A percentile compares a stretch with the other conserved stretches of the same genome.
These are phyloP conservation scores for Pygocentrus nattereri DNA, from an alignment of 2,797 vertebrate genomes.

Conservation along the genomic window DNA sequence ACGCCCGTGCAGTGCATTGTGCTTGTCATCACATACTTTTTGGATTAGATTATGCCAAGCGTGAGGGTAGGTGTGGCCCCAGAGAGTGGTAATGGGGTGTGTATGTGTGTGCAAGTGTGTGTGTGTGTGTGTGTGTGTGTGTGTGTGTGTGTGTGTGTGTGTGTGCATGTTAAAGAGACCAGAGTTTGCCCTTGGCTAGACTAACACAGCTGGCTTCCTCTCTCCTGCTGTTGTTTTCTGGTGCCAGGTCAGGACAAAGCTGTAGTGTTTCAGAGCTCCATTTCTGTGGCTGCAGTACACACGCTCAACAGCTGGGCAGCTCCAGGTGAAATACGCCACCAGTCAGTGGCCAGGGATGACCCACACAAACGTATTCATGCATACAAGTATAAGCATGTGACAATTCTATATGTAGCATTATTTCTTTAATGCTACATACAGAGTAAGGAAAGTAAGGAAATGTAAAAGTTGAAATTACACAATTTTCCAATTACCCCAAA, in stretches of 20 bases:
- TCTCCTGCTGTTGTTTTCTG: conserved; percentile 32
- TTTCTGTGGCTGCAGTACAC: conserved; percentile 30
- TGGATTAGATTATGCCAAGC: conserved; percentile 36
- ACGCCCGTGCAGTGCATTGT: background rate
- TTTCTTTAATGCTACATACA: too few species aligned
- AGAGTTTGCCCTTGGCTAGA: conserved; percentile 53
- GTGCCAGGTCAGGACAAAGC: conserved; percentile 62
- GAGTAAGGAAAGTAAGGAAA: too few species aligned
- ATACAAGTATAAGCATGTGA: conserved; percentile 18
- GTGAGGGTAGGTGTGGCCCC: conserved; percentile 37
- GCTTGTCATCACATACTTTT: conserved; percentile 56
- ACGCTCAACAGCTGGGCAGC: conserved; percentile 55
- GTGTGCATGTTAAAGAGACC: conserved; percentile 43
- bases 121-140: conserved; percentile 35
- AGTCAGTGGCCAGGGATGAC: conserved; percentile 39
- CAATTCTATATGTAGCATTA: conserved; percentile 19
- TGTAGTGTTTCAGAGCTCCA: conserved; percentile 52
- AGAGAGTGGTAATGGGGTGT: conserved; percentile 29
- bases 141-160: conserved; percentile 35
- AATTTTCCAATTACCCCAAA: too few species aligned
- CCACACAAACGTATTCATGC: conserved; percentile 21
- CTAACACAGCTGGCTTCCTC: conserved; percentile 53
- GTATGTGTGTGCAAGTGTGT: conserved; percentile 25
- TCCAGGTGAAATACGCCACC: conserved; percentile 56
- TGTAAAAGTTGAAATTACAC: too few species aligned